phyloP scores from a whole-genome alignment of 1,140 invertebrate species.

The Ridgeia piscesae region DNA sequence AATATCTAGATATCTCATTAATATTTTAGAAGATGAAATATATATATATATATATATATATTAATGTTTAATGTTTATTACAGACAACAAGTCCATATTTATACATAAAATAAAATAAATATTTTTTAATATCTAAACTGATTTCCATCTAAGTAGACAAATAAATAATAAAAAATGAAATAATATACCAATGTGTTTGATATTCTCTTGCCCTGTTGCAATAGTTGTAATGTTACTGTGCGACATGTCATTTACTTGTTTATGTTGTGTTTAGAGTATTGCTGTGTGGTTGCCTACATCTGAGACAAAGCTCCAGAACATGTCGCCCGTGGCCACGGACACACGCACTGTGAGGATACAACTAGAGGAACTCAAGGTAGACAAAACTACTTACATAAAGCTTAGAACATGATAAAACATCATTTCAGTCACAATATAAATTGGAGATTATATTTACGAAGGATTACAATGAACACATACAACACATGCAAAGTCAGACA shows the following conservation, averaged over 20 bases:
- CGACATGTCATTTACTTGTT: background rate
- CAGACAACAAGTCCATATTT: no score
- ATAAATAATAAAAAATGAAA: background rate
- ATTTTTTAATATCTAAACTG: no score
- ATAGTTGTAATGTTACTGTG: background rate
- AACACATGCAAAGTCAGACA: no score
- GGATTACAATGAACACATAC: no score
- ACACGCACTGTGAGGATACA: constrained; percentile 91
- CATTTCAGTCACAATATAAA: no score
- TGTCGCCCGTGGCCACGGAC: constrained; percentile 87
- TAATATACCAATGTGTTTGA: background rate
- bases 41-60: no score
- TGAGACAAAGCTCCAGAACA: constrained; percentile 81
- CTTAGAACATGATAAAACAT: no score
- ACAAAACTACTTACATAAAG: background rate
- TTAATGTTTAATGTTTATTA: no score
- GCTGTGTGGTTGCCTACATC: constrained; percentile 85
- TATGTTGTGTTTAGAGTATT: constrained; percentile 67
- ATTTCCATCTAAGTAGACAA: no score
- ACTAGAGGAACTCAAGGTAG: constrained; percentile 81
- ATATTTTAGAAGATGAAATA: no score
- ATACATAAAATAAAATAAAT: background rate
- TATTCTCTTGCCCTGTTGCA: background rate
- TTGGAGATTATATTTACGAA: no score
- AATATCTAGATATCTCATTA: background rate